Percentiles rank a stretch among this genome's conserved stretches.
These are phyloP conservation scores for Brachyhypopomus gauderio DNA, from an alignment of 2,113 vertebrate genomes.

Conservation along the genomic window DNA sequence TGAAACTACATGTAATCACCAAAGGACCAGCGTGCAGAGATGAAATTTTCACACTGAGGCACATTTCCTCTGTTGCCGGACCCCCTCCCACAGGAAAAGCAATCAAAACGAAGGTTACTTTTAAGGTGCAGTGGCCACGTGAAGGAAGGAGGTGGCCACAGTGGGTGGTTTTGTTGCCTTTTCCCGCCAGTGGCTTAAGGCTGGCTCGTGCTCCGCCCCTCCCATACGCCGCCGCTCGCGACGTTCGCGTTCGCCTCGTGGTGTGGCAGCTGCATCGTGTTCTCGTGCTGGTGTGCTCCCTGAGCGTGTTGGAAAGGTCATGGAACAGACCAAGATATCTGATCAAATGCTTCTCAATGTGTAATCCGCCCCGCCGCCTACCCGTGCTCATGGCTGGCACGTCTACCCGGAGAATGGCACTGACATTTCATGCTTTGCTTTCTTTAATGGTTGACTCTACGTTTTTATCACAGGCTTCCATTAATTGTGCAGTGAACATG, in stretches of 20 bases:
- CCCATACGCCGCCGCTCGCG: slow-evolving; percentile 12
- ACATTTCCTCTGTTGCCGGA: slow-evolving; percentile 17
- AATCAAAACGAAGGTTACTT: slow-evolving; percentile 10
- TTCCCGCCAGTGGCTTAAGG: not conserved
- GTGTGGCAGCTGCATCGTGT: not conserved
- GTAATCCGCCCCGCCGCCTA: slow-evolving; percentile 10
- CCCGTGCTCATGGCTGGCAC: not conserved
- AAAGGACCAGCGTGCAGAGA: not conserved
- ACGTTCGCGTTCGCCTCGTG: slow-evolving; percentile 39
- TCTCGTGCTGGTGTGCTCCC: not conserved
- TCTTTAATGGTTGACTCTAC: slow-evolving; percentile 6
- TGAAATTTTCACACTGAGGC: not conserved
- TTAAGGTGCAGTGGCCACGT: not conserved
- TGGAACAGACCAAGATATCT: not conserved
- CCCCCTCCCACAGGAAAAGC: slow-evolving; percentile 24
- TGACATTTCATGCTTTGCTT: slow-evolving; percentile 12
- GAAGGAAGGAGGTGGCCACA: not conserved
- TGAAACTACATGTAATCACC: slow-evolving; percentile 16
- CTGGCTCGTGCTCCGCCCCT: not conserved
- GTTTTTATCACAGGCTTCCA: slow-evolving; percentile 11
- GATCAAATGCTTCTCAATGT: slow-evolving; percentile 6
- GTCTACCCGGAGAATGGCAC: not conserved
- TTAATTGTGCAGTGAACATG: not conserved
- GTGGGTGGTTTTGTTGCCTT: not conserved
- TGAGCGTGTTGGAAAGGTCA: slow-evolving; percentile 13